These are phyloP conservation scores for Toxotes jaculatrix DNA, from an alignment of 2,113 vertebrate species.

Conservation along the genomic window DNA sequence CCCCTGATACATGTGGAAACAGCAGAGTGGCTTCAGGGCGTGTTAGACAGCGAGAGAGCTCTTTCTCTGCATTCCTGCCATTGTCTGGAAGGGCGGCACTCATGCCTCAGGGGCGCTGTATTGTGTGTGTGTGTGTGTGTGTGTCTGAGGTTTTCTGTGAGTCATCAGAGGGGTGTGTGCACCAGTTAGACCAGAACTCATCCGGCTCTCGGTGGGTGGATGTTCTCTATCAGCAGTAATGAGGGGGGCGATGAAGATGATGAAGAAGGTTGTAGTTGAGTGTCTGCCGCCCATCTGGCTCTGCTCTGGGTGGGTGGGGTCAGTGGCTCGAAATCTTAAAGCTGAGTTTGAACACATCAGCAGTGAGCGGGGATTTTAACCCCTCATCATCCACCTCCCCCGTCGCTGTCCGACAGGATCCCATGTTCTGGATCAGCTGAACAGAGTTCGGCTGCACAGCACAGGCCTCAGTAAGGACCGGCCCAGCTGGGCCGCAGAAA, in stretches of 20 bases:
- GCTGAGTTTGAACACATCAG: not conserved
- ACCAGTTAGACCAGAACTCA: slow-evolving; percentile 49
- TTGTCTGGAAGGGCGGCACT: slow-evolving; percentile 43
- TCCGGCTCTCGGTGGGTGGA: not conserved
- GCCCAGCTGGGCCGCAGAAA: no score
- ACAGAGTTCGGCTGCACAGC: no score
- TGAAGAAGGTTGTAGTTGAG: slow-evolving; percentile 13
- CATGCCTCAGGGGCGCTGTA: not conserved
- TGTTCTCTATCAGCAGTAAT: not conserved
- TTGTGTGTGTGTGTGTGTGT: slow-evolving; percentile 28
- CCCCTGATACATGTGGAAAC: not conserved
- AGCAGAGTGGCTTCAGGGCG: slow-evolving; percentile 18
- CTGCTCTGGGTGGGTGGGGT: slow-evolving; percentile 1
- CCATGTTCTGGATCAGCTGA: no score
- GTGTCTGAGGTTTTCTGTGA: slow-evolving; percentile 35
- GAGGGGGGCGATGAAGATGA: not conserved
- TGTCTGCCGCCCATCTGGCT: not conserved
- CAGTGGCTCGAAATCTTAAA: not conserved
- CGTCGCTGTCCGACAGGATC: no score
- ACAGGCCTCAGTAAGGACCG: no score
- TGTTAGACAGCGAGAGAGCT: not conserved
- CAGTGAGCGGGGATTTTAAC: no score
- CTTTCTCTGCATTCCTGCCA: slow-evolving; percentile 70
- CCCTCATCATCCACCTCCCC: no score
- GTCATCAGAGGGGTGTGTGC: slow-evolving; percentile 56